A percentile compares a stretch with the other conserved stretches of the same genome.
Evolutionary conservation across 1,140 invertebrate genomes (phyloP).

Genomic region (Calephelis virginiensis): DNA sequence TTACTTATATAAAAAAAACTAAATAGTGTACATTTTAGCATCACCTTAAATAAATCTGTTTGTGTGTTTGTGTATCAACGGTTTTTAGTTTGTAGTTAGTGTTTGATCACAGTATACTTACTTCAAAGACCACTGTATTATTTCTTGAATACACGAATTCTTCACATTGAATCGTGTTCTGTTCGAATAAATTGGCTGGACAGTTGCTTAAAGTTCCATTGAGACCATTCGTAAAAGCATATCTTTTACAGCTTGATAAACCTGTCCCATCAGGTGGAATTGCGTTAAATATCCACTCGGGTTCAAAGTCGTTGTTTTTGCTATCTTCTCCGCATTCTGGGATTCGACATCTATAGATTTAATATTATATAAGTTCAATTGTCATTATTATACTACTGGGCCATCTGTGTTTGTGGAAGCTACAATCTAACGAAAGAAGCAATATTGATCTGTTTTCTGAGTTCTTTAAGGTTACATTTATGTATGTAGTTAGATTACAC

Average conservation of each 20-base stretch:
- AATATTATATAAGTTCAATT: not conserved
- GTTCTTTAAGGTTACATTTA: too few relatives aligned
- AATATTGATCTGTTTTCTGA: too few relatives aligned
- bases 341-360: constrained; percentile 38
- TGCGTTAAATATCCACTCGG: constrained; percentile 75
- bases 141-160: constrained; percentile 33
- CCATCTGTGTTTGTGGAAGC: too few relatives aligned
- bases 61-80: not conserved
- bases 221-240: not conserved
- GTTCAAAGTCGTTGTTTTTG: constrained; percentile 55
- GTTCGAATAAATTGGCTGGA: constrained; percentile 34
- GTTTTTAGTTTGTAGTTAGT: too few relatives aligned
- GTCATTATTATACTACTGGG: too few relatives aligned
- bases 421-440: too few relatives aligned
- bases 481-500: too few relatives aligned
- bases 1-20: too few relatives aligned
- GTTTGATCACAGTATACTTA: constrained; percentile 25
- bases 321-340: constrained; percentile 64
- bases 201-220: constrained; percentile 32
- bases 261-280: constrained; percentile 50
- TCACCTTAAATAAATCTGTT: too few relatives aligned
- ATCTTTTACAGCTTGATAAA: constrained; percentile 37
- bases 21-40: too few relatives aligned
- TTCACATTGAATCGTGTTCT: constrained; percentile 30
- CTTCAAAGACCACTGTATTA: constrained; percentile 49